Percentiles rank a stretch among this genome's conserved stretches.
These are phyloP conservation scores for Misgurnus anguillicaudatus DNA, from an alignment of 2,113 vertebrate species.

Conservation along the genomic window DNA sequence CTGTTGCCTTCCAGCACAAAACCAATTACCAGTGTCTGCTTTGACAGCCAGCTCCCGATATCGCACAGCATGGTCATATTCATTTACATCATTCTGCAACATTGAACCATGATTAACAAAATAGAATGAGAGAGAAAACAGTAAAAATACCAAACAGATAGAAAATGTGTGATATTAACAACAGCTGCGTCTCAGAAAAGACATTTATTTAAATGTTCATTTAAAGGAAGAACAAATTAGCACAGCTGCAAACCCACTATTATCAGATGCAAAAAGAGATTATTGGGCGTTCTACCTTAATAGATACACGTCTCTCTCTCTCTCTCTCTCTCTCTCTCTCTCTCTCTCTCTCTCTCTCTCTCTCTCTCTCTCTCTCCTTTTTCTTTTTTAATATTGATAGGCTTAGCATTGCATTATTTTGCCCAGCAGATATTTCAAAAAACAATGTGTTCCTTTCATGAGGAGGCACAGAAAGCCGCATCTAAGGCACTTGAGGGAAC, in stretches of 20 bases:
- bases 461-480: conserved; percentile 11
- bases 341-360: conserved; percentile 12
- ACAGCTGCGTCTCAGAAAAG: too few relatives aligned
- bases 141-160: neutral
- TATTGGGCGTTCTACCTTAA: neutral
- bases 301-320: conserved; percentile 70
- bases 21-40: conserved; percentile 71
- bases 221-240: too few relatives aligned
- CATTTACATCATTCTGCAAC: conserved; percentile 34
- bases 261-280: neutral
- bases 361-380: conserved; percentile 63
- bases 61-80: conserved; percentile 54
- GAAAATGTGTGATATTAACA: too few relatives aligned
- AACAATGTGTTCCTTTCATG: conserved; percentile 21
- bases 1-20: conserved; percentile 69
- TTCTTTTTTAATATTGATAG: conserved; percentile 72
- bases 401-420: conserved; percentile 57
- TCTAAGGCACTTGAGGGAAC: conserved; percentile 28
- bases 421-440: conserved; percentile 54
- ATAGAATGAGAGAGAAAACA: conserved; percentile 41
- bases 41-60: conserved; percentile 60
- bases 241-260: neutral
- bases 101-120: conserved; percentile 60
- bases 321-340: neutral
- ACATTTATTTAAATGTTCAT: too few relatives aligned